These are phyloP conservation scores for Steromphala cineraria DNA, from an alignment of 2,888 invertebrate genomes.

Conservation along the genomic window DNA sequence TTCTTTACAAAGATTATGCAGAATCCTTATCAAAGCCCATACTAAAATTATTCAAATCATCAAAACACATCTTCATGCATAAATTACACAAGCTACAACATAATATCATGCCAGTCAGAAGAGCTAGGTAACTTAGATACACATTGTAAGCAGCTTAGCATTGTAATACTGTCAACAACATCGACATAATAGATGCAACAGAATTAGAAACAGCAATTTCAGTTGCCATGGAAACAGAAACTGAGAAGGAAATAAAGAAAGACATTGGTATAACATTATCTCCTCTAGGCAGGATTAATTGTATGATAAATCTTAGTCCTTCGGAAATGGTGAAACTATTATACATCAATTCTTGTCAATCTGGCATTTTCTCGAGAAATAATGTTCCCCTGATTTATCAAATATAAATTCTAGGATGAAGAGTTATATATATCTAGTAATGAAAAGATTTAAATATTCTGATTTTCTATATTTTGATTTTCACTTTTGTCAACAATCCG, in stretches of 20 bases:
- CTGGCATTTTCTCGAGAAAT: background rate
- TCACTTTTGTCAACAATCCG: no score
- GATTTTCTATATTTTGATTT: no score
- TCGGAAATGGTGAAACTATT: no score
- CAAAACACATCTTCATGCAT: background rate
- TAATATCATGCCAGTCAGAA: background rate
- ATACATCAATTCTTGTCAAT: no score
- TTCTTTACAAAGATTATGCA: no score
- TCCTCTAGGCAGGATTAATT: no score
- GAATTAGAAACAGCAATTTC: background rate
- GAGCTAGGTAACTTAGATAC: background rate
- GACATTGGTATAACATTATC: background rate
- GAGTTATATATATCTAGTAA: no score
- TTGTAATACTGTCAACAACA: background rate
- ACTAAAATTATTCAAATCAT: background rate
- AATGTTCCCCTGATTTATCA: background rate
- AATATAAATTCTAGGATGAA: no score
- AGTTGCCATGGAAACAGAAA: background rate
- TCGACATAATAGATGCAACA: background rate
- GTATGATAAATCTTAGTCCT: no score
- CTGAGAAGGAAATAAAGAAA: background rate
- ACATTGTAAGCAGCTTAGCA: background rate
- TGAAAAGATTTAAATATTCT: no score
- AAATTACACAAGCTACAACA: no score
- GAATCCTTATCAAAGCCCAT: background rate